A percentile compares a stretch with the other conserved stretches of the same genome.
Conservation (phyloP, 1,140 invertebrate genomes). For the Elymnias hypermnestra region DNA sequence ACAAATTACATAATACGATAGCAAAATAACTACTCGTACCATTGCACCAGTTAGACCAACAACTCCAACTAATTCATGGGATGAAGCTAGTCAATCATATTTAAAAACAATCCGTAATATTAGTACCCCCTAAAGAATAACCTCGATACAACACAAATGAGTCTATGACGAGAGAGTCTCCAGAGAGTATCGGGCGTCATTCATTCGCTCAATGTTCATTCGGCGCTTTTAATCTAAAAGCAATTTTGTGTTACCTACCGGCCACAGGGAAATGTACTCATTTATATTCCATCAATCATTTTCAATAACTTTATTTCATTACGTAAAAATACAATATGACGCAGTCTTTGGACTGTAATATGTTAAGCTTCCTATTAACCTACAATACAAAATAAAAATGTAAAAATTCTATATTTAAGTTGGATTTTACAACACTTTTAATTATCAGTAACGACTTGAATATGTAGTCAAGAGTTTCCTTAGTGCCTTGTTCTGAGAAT, state of each 20-base stretch:
- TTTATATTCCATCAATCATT: conserved; percentile 50
- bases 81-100: neutral
- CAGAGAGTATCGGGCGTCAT: conserved; percentile 20
- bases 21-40: too few species aligned
- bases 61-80: too few species aligned
- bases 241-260: conserved; percentile 46
- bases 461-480: too few species aligned
- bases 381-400: too few species aligned
- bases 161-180: conserved; percentile 14
- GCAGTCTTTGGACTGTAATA: too few species aligned
- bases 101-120: conserved; percentile 1
- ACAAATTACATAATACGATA: too few species aligned
- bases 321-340: conserved; percentile 5
- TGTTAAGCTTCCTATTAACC: too few species aligned
- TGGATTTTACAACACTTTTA: too few species aligned
- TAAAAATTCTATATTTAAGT: too few species aligned
- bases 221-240: conserved; percentile 62
- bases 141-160: conserved; percentile 22
- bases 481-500: too few species aligned
- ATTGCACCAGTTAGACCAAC: too few species aligned
- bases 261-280: conserved; percentile 36
- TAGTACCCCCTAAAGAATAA: conserved; percentile 13
- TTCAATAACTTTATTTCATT: conserved; percentile 15
- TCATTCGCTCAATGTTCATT: conserved; percentile 26
- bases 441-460: too few species aligned